phyloP scores from a whole-genome alignment of 2,888 invertebrate species.

The Eristalis arbustorum region DNA sequence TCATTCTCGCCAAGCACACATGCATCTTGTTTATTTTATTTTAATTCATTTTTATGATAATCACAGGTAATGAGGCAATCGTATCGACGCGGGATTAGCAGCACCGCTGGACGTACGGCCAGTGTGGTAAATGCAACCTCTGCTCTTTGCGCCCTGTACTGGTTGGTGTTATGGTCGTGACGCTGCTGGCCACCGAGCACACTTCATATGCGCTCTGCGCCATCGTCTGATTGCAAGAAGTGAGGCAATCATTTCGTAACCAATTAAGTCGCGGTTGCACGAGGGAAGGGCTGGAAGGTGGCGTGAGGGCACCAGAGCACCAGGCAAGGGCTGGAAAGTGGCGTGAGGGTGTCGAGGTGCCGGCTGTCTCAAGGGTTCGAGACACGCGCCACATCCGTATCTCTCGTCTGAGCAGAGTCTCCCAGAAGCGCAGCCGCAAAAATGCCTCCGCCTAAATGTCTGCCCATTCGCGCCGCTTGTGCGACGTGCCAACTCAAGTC shows the following conservation, averaged over 20 bases:
- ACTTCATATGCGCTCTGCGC: neutral
- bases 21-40: slow-evolving; percentile 56
- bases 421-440: neutral
- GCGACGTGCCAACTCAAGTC: neutral
- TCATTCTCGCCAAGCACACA: slow-evolving; percentile 49
- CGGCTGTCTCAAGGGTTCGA: too few species aligned
- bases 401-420: neutral
- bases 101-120: neutral
- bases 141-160: slow-evolving; percentile 52
- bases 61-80: slow-evolving; percentile 66
- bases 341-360: too few species aligned
- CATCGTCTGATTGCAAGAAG: slow-evolving; percentile 24
- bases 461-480: neutral
- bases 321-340: too few species aligned
- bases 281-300: neutral
- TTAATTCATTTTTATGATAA: slow-evolving; percentile 62
- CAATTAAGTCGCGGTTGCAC: slow-evolving; percentile 44
- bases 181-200: neutral
- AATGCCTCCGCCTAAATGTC: neutral
- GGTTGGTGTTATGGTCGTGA: slow-evolving; percentile 32
- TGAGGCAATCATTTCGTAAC: slow-evolving; percentile 55
- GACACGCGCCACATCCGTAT: too few species aligned
- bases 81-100: slow-evolving; percentile 56
- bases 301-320: too few species aligned
- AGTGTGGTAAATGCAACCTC: slow-evolving; percentile 46